A percentile compares a stretch with the other conserved stretches of the same genome.
phyloP scores from a whole-genome alignment of 92 coral and sea anemone species.

The Pocillopora meandrina region DNA sequence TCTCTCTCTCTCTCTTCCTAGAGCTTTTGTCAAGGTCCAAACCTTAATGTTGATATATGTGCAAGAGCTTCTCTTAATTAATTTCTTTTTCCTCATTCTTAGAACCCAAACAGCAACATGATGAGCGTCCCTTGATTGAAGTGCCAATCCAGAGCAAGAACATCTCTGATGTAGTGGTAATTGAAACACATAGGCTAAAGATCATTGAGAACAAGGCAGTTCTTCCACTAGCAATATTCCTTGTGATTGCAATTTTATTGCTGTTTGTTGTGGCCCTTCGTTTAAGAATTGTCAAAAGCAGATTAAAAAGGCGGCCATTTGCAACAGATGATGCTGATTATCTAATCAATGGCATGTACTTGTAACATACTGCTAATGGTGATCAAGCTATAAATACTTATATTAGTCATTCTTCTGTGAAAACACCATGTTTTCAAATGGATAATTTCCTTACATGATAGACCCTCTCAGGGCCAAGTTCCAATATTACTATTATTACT shows the following conservation, averaged over 20 bases:
- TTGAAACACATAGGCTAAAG: slow-evolving; percentile 77
- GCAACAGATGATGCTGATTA: slow-evolving; percentile 99
- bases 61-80: background rate
- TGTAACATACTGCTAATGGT: slow-evolving; percentile 30
- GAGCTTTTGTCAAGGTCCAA: too few species aligned
- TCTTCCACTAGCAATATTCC: slow-evolving; percentile 91
- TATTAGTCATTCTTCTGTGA: background rate
- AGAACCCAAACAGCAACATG: background rate
- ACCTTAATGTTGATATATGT: too few species aligned
- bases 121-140: slow-evolving; percentile 35
- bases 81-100: too few species aligned
- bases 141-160: slow-evolving; percentile 53
- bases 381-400: background rate
- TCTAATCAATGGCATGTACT: slow-evolving; percentile 98
- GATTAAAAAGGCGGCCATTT: slow-evolving; percentile 88
- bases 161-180: slow-evolving; percentile 80
- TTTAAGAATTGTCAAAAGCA: slow-evolving; percentile 83
- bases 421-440: background rate
- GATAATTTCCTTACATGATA: too few species aligned
- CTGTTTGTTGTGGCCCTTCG: slow-evolving; percentile 87
- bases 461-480: too few species aligned
- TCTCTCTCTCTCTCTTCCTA: too few species aligned
- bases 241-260: slow-evolving; percentile 82
- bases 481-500: too few species aligned
- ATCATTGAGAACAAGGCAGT: slow-evolving; percentile 97